These are phyloP conservation scores for Caretta caretta DNA, from an alignment of 2,113 vertebrate genomes.

Conservation along the genomic window DNA sequence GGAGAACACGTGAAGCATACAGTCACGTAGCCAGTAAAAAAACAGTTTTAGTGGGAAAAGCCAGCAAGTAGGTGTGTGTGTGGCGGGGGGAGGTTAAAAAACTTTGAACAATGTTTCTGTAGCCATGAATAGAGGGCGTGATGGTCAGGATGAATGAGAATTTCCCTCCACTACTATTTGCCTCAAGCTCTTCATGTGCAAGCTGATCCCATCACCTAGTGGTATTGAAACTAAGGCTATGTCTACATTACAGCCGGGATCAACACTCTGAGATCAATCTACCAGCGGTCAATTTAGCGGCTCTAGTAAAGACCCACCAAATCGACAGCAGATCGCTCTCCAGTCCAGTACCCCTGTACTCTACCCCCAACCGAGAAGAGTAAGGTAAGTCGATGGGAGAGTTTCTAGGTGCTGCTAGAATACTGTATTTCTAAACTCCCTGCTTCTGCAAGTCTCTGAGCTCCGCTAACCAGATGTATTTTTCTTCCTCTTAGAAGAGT, in stretches of 20 bases:
- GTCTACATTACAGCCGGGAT: too few species aligned
- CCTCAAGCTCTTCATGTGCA: neutral
- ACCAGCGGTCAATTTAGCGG: too few species aligned
- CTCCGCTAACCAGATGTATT: neutral
- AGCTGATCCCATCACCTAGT: slow-evolving; percentile 41
- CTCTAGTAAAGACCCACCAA: too few species aligned
- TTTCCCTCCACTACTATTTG: neutral
- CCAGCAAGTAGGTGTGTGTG: rapidly evolving
- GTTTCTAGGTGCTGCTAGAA: neutral
- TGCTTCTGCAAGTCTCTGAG: neutral
- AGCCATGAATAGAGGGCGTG: rapidly evolving
- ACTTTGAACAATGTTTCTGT: rapidly evolving
- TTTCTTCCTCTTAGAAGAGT: neutral
- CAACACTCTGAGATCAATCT: too few species aligned
- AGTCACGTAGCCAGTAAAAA: neutral
- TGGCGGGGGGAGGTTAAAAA: rapidly evolving
- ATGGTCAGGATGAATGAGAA: neutral
- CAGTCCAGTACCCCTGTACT: too few species aligned
- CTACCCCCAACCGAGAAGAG: too few species aligned
- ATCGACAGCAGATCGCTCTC: too few species aligned
- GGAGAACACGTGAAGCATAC: neutral
- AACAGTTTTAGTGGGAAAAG: neutral
- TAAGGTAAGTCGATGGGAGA: too few species aligned
- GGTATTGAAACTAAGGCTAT: slow-evolving; percentile 26
- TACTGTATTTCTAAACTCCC: neutral